Evolutionary conservation across 2,888 invertebrate genomes (phyloP), one percentile per base, ranked within the genome.

Genomic region (Punctoribates punctum): DNA sequence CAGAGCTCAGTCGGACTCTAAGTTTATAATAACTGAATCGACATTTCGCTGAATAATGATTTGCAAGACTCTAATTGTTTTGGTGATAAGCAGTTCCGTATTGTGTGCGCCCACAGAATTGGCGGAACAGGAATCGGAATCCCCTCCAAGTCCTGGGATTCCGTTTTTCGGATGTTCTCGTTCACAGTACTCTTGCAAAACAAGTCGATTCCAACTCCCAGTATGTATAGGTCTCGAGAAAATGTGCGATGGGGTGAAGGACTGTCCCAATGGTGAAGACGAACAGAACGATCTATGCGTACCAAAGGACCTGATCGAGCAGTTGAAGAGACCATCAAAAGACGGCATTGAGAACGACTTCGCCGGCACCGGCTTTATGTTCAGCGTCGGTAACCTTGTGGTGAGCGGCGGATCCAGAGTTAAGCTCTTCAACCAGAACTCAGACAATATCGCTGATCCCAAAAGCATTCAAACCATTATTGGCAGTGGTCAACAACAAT

Each of bases 281-380:
- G 76, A 76, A 29, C 11, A 5, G 0, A 76, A 76, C 25, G 17
- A 51, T 5, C 11, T 76, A 9, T 76, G 76, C 60, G 15, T n/a
- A 8, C 29, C 62, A 13, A 3, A 15, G 1, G 34, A 75, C n/a
- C 20, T 48, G 17, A 65, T 48, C 15, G 60, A 25, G 11, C n/a
- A 25, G 15, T 4, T 76, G 6, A 42, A 72, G 23, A 13, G 46
- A 6, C 0, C n/a, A 2, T n/a, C 20, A 5, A 9, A 27, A 23
- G 25, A 48, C 0, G 76, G 76, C 6, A 27, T 54, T 15, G 38
- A 73, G 25, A 76, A 76, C 27, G 76, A 76, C 25, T 76, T 76
- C 62, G 57, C 73, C 73, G 76, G 76, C 1, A 76, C 76, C 17
- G 76, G 76, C 29, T 76, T 76, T 57, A 73, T 76, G 73, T 76